phyloP scores from a whole-genome alignment of 2,113 vertebrate genomes.

The Rhinoderma darwinii region DNA sequence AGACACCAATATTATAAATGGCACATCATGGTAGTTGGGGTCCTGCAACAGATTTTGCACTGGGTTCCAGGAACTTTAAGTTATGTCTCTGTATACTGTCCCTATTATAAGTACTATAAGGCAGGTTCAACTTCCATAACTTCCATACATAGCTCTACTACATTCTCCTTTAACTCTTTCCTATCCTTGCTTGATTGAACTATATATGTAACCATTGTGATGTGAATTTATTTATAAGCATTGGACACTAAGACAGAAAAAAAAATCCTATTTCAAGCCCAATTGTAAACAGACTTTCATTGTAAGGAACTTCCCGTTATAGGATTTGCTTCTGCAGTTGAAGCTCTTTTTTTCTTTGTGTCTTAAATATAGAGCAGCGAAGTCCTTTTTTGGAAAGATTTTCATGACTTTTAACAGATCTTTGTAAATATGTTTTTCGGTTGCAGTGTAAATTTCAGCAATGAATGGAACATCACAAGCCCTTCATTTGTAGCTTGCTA shows the following conservation, averaged over 20 bases:
- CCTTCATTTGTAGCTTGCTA: neutral
- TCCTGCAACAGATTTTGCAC: no score
- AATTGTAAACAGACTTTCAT: neutral
- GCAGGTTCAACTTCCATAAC: no score
- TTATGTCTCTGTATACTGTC: no score
- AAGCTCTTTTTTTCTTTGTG: neutral
- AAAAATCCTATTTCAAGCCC: neutral
- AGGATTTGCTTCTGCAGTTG: neutral
- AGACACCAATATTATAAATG: no score
- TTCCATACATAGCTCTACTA: no score
- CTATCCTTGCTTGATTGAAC: no score
- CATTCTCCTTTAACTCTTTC: no score
- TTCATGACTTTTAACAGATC: constrained; percentile 8
- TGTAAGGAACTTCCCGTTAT: constrained; percentile 9
- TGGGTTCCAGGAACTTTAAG: no score
- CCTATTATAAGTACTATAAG: no score
- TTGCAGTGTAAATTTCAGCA: constrained; percentile 6
- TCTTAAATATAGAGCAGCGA: constrained; percentile 1
- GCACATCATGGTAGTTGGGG: no score
- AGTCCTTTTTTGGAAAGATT: neutral
- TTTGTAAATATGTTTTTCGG: constrained; percentile 7
- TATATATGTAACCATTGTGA: no score
- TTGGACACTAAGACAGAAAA: neutral
- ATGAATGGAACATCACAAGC: constrained; percentile 29
- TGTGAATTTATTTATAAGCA: neutral